These are phyloP conservation scores for Pagrus major DNA, from an alignment of 2,113 vertebrate genomes.

Conservation along the genomic window DNA sequence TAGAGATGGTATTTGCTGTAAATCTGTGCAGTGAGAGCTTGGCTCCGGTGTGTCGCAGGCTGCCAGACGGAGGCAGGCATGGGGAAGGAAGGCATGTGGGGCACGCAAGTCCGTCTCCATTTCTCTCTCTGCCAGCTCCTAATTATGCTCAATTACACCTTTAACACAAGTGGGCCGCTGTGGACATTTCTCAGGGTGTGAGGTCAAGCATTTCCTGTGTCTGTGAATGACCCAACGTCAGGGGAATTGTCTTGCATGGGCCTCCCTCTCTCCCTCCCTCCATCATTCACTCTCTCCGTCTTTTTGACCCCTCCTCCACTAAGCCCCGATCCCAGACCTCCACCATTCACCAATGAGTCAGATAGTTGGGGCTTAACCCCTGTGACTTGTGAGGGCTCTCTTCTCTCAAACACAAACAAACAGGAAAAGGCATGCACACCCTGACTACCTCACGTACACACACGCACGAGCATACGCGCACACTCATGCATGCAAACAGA, in stretches of 20 bases:
- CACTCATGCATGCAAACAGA: background rate
- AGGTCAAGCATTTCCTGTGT: slow-evolving; percentile 87
- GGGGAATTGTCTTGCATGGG: slow-evolving; percentile 77
- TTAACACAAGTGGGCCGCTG: slow-evolving; percentile 84
- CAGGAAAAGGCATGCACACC: slow-evolving; percentile 52
- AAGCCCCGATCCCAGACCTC: slow-evolving; percentile 66
- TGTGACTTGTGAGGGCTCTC: slow-evolving; percentile 54
- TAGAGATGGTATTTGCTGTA: slow-evolving; percentile 69
- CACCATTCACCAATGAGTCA: slow-evolving; percentile 67
- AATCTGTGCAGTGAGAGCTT: slow-evolving; percentile 63
- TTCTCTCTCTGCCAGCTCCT: slow-evolving; percentile 78
- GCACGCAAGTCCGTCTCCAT: slow-evolving; percentile 63
- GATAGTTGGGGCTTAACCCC: slow-evolving; percentile 75
- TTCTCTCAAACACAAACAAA: slow-evolving; percentile 73
- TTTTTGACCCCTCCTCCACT: slow-evolving; percentile 71
- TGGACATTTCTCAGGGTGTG: slow-evolving; percentile 82
- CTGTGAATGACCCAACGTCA: slow-evolving; percentile 78
- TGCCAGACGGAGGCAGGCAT: slow-evolving; percentile 60
- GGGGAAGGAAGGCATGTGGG: slow-evolving; percentile 67
- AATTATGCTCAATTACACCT: slow-evolving; percentile 86
- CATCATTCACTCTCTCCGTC: slow-evolving; percentile 68
- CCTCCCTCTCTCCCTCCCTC: slow-evolving; percentile 61
- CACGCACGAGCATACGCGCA: background rate
- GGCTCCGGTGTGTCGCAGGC: slow-evolving; percentile 68
- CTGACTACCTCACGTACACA: slow-evolving; percentile 13